phyloP scores from a whole-genome alignment of 2,888 invertebrate genomes.

The Danaus chrysippus region DNA sequence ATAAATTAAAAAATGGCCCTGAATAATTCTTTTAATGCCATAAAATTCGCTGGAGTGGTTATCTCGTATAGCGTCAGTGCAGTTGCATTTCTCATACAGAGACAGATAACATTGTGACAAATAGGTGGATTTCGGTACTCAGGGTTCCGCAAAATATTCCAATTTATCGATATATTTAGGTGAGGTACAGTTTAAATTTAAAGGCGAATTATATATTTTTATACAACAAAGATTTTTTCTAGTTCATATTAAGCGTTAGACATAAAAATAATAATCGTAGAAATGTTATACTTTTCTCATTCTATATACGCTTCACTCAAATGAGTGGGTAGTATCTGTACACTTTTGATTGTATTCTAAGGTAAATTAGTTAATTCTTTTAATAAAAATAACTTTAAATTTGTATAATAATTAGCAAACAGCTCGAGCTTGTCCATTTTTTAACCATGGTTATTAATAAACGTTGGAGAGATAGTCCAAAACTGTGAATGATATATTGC shows the following conservation, averaged over 20 bases:
- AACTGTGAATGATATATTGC: constrained; percentile 30
- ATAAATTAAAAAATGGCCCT: constrained; percentile 20
- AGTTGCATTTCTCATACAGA: constrained; percentile 27
- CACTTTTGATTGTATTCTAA: neutral
- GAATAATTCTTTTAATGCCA: constrained; percentile 24
- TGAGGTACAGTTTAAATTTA: too few species aligned
- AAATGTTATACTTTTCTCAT: too few species aligned
- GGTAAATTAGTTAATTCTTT: neutral
- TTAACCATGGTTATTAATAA: constrained; percentile 29
- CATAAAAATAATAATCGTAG: too few species aligned
- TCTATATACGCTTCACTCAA: too few species aligned
- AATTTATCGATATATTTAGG: neutral
- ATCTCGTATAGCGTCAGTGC: constrained; percentile 23
- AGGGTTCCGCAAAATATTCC: constrained; percentile 16
- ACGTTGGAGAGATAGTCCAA: constrained; percentile 25
- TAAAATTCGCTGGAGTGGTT: constrained; percentile 20
- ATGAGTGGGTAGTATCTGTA: too few species aligned
- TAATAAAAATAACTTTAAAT: neutral
- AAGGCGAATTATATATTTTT: too few species aligned
- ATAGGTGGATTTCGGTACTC: constrained; percentile 25
- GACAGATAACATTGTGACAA: constrained; percentile 31
- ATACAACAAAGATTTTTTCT: too few species aligned
- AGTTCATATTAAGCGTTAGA: too few species aligned
- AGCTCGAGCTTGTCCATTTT: constrained; percentile 9
- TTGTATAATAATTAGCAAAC: neutral